These are phyloP conservation scores for Manis pentadactyla DNA, from an alignment of 2,797 vertebrate species.

Conservation along the genomic window DNA sequence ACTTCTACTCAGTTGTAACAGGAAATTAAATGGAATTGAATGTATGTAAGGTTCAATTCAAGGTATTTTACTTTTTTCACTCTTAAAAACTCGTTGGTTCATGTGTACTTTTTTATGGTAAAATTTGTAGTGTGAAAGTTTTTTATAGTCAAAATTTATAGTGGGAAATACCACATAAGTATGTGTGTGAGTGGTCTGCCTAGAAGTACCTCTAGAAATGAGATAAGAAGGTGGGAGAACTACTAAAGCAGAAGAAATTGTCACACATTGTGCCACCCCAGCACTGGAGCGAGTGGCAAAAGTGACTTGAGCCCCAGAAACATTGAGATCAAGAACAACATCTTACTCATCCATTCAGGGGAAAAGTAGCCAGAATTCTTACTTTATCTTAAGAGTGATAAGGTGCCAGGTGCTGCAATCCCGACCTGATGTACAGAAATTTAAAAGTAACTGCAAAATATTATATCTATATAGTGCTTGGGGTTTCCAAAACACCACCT, in stretches of 20 bases:
- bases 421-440: neutral
- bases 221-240: conserved; percentile 15
- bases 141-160: conserved; percentile 52
- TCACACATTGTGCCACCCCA: neutral
- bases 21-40: conserved; percentile 37
- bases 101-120: neutral
- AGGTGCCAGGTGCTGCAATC: neutral
- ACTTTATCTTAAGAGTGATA: neutral
- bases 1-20: conserved; percentile 11
- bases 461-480: neutral
- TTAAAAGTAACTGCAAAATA: neutral
- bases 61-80: conserved; percentile 55
- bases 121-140: conserved; percentile 24
- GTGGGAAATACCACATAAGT: conserved; percentile 41
- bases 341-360: neutral
- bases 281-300: neutral
- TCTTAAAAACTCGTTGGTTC: neutral
- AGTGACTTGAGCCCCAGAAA: neutral
- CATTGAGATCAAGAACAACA: neutral
- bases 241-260: neutral
- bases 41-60: neutral
- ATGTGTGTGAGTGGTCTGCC: neutral
- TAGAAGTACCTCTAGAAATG: neutral
- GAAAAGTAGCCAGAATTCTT: neutral
- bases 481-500: conserved; percentile 2